A percentile compares a stretch with the other conserved stretches of the same genome.
Conservation (phyloP, 2,888 invertebrate genomes). For the Philhelius pedissequus region DNA sequence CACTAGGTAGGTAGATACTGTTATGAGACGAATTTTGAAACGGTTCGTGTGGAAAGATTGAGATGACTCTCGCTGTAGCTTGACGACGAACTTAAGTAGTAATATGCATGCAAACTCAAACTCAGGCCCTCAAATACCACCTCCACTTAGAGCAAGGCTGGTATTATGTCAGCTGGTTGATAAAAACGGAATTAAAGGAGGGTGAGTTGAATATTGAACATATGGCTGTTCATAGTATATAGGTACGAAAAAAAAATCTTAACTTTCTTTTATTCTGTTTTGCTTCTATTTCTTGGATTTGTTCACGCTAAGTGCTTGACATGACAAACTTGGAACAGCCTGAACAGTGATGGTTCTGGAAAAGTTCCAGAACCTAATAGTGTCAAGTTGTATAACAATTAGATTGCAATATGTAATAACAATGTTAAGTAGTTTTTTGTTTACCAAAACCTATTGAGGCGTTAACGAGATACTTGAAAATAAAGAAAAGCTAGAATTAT, state of each 20-base stretch:
- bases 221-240: neutral
- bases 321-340: neutral
- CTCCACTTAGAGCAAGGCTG: constrained; percentile 1
- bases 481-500: no score
- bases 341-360: constrained; percentile 15
- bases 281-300: neutral
- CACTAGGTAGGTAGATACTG: neutral
- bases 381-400: neutral
- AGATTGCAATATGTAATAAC: neutral
- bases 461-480: no score
- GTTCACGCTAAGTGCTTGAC: constrained; percentile 6
- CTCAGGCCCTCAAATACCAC: neutral
- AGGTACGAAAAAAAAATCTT: neutral
- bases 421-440: neutral
- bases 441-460: neutral
- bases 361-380: neutral
- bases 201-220: neutral
- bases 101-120: constrained; percentile 31
- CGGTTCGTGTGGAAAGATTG: constrained; percentile 24
- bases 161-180: constrained; percentile 14
- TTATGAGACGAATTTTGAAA: constrained; percentile 8
- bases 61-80: constrained; percentile 8
- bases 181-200: neutral
- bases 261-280: neutral
- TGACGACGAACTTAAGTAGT: constrained; percentile 20